These are phyloP conservation scores for Biston betularia DNA, from an alignment of 2,888 invertebrate species.

Conservation along the genomic window DNA sequence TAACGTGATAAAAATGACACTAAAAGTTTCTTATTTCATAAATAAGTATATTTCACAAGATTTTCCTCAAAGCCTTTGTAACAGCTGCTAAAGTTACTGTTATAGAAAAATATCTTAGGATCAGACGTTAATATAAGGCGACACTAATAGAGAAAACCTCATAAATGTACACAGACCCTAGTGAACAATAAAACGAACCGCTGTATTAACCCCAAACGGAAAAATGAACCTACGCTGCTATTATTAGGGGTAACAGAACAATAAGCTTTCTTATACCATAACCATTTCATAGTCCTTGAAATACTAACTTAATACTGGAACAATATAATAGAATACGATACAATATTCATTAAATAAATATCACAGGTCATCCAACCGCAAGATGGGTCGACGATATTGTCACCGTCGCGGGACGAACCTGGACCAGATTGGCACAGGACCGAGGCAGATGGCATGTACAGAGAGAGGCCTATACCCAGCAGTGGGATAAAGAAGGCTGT, in stretches of 20 bases:
- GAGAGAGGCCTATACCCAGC: no score
- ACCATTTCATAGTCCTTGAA: no score
- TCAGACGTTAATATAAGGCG: conserved; percentile 17
- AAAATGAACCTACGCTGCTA: conserved; percentile 35
- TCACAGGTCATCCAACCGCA: no score
- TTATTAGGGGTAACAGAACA: conserved; percentile 17
- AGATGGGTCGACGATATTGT: no score
- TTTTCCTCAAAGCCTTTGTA: conserved; percentile 8
- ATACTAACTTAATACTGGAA: no score
- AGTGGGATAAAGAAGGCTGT: no score
- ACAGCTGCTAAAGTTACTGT: conserved; percentile 9
- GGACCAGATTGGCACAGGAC: no score
- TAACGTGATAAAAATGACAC: conserved; percentile 5
- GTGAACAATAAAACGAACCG: conserved; percentile 44
- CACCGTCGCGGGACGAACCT: no score
- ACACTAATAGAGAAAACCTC: conserved; percentile 19
- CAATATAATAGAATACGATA: no score
- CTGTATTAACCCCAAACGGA: conserved; percentile 36
- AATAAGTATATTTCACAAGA: not conserved
- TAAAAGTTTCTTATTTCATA: conserved; percentile 15
- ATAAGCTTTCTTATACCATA: not conserved
- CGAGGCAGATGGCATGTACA: no score
- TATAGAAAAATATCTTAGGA: conserved; percentile 20
- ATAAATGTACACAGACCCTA: conserved; percentile 18
- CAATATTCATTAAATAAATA: no score